Evolutionary conservation across 2,888 invertebrate species (phyloP).

Genomic region (Spilarctia lutea): DNA sequence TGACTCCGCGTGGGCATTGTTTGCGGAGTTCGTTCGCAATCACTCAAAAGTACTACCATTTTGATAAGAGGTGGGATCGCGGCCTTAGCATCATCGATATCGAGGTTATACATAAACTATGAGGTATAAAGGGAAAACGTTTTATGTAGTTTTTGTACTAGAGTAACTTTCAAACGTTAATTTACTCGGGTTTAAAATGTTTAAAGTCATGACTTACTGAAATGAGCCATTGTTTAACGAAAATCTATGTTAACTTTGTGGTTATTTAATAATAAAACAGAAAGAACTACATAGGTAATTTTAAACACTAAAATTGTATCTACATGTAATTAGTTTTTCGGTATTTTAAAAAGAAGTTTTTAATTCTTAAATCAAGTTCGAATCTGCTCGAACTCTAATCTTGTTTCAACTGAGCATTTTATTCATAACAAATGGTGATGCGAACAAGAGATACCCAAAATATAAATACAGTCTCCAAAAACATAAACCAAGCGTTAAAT

Average conservation of each 20-base stretch:
- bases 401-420: neutral
- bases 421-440: neutral
- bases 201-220: no score
- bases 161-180: no score
- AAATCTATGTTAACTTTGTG: no score
- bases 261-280: no score
- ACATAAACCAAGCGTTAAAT: neutral
- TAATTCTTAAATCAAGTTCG: no score
- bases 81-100: constrained; percentile 34
- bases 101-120: constrained; percentile 19
- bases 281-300: neutral
- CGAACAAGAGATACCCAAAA: no score
- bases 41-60: constrained; percentile 79
- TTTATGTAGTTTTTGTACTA: neutral
- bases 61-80: constrained; percentile 59
- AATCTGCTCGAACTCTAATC: neutral
- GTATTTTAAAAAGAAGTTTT: neutral
- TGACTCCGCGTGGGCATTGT: constrained; percentile 79
- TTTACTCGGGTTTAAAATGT: no score
- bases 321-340: neutral
- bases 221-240: no score
- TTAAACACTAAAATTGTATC: no score
- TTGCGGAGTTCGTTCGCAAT: constrained; percentile 80
- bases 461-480: neutral
- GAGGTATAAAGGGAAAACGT: neutral